These are phyloP conservation scores for Novumbra hubbsi DNA, from an alignment of 2,797 vertebrate species.

Conservation along the genomic window DNA sequence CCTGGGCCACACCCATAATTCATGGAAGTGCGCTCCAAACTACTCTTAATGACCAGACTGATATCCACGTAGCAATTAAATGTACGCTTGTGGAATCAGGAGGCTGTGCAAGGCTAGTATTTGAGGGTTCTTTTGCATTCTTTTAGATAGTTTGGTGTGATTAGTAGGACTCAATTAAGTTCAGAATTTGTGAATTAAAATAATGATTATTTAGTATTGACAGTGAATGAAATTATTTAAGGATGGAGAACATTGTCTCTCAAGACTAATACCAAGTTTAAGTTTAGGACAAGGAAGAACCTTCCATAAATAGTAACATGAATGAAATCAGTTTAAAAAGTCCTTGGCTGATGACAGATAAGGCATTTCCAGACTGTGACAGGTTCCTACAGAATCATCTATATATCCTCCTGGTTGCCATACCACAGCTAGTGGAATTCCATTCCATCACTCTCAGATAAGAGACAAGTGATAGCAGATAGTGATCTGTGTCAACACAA, in stretches of 20 bases:
- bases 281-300: conserved; percentile 63
- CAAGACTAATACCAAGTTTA: not conserved
- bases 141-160: too few relatives aligned
- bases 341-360: conserved; percentile 80
- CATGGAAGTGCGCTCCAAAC: too few relatives aligned
- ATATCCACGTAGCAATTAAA: too few relatives aligned
- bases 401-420: conserved; percentile 47
- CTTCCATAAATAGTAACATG: conserved; percentile 57
- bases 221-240: not conserved
- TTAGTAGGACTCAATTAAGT: too few relatives aligned
- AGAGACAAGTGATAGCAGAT: conserved; percentile 79
- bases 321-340: conserved; percentile 74
- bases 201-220: not conserved
- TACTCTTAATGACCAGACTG: too few relatives aligned
- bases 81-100: too few relatives aligned
- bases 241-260: not conserved
- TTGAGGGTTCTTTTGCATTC: too few relatives aligned
- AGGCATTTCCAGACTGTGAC: conserved; percentile 75
- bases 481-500: conserved; percentile 82
- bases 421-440: conserved; percentile 63
- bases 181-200: not conserved
- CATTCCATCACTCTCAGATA: conserved; percentile 75
- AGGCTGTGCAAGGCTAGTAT: too few relatives aligned
- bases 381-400: conserved; percentile 72
- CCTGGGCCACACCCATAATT: too few relatives aligned